These are phyloP conservation scores for Clitarchus hookeri DNA, from an alignment of 2,888 invertebrate species.

Conservation along the genomic window DNA sequence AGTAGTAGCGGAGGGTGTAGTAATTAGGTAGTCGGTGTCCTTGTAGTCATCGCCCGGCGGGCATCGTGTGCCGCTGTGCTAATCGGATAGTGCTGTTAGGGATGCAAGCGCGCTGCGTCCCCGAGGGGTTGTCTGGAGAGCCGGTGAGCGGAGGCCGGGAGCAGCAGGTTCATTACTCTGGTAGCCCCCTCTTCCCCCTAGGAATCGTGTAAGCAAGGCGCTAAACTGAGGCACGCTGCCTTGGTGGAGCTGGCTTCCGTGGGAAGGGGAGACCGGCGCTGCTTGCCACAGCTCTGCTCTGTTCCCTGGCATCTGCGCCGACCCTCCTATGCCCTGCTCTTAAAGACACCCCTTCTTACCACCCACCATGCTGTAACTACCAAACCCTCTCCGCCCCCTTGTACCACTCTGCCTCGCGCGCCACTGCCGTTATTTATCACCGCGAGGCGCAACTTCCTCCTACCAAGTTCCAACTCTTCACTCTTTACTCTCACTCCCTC, in stretches of 20 bases:
- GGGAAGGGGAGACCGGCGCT: background rate
- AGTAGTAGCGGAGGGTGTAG: background rate
- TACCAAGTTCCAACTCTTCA: background rate
- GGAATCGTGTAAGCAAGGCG: background rate
- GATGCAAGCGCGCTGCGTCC: background rate
- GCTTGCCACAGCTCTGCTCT: background rate
- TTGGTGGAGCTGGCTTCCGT: background rate
- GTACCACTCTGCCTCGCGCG: too few species aligned
- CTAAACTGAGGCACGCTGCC: background rate
- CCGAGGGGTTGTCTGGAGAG: background rate
- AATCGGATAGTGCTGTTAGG: slow-evolving; percentile 2
- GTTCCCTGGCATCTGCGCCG: background rate
- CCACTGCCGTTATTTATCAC: too few species aligned
- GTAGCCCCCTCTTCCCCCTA: background rate
- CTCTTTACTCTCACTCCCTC: too few species aligned
- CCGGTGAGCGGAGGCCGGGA: background rate
- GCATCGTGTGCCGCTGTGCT: background rate
- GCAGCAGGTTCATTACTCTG: background rate
- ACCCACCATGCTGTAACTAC: background rate
- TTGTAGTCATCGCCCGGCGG: background rate
- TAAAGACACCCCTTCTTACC: too few species aligned
- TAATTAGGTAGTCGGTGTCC: slow-evolving; percentile 14
- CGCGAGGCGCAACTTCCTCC: background rate
- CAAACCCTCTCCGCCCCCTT: background rate
- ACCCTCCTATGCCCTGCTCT: background rate